Base-by-base conservation (phyloP, 2,888 invertebrate species). In the Amblyjoppa proteus region DNA sequence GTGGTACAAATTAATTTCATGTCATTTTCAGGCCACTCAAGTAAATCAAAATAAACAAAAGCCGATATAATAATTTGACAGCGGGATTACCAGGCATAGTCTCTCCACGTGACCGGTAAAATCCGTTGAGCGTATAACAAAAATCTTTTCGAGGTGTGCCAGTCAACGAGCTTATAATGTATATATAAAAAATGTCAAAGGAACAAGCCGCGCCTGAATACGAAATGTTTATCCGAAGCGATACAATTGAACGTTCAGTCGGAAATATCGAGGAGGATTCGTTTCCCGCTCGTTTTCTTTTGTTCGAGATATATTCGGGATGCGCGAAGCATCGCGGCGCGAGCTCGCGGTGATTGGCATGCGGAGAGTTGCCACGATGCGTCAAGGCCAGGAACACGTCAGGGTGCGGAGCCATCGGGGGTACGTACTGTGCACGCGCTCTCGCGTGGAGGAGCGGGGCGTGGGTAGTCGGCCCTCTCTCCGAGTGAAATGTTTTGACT, bases 401-500 rank as follows among this genome's bases (percentile, higher is more conserved):
- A 85, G 86, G 88, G 85, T 85, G 88, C 64, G 84, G 86, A 85
- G 71, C 38, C 83, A 58, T 70, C 64, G 58, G 41, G 78, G 70
- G 16, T 28, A 56, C 53, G 41, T 70, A 45, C 41, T 34, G 64
- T 64, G 38, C 56, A 66, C 56, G 34, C 64, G 53, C 13, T 49
- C 49, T 58, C 70, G 49, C 38, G 49, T 70, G 41, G 28, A n/a
- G 9, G 25, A 56, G 38, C 49, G 49, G 13, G 64, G 66, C 34
- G 45, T 78, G 20, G 74, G 69, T 64, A 68, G 20, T 20, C 38
- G 38, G 7, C 49, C 38, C 68, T 66, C 79, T 73, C 78, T 75
- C 85, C 80, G 82, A 88, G 86, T 89, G 89, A 88, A 91, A 89
- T 89, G 92, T 93, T 93, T 93, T 92, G 92, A 92, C 92, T 92